These are phyloP conservation scores for Pelecanoides urinatrix DNA, from an alignment of 2,113 vertebrate species.

Conservation along the genomic window DNA sequence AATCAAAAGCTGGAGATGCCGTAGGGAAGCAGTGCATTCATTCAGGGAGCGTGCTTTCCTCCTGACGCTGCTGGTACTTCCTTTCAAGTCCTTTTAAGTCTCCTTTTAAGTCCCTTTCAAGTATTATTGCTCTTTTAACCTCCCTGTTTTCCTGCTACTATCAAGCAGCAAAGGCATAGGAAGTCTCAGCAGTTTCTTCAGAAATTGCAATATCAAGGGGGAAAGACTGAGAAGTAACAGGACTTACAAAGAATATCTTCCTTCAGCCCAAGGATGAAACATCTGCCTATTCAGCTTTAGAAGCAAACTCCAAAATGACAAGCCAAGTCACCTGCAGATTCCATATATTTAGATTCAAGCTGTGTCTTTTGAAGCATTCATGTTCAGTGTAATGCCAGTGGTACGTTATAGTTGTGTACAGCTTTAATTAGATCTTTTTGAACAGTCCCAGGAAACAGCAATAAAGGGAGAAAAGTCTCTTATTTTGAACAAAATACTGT, in stretches of 20 bases:
- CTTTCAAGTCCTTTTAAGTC: background rate
- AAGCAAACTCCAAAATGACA: background rate
- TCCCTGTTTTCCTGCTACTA: background rate
- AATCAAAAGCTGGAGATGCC: conserved; percentile 9
- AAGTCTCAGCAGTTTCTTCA: background rate
- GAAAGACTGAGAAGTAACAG: background rate
- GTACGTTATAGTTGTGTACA: background rate
- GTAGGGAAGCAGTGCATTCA: background rate
- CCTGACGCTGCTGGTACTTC: background rate
- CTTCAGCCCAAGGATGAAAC: background rate
- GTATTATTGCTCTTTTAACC: background rate
- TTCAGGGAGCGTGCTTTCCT: background rate
- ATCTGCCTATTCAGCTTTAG: background rate
- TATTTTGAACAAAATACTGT: background rate
- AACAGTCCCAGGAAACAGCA: background rate
- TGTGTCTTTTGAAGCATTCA: background rate
- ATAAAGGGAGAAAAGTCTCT: background rate
- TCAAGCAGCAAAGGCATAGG: background rate
- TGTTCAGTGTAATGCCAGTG: background rate
- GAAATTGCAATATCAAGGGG: background rate
- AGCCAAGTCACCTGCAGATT: background rate
- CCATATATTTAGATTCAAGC: background rate
- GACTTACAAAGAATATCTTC: background rate
- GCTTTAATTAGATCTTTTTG: background rate
- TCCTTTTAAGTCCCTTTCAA: background rate